Base-by-base conservation (phyloP, 2,888 invertebrate species). In the Chymomyza fuscimana region DNA sequence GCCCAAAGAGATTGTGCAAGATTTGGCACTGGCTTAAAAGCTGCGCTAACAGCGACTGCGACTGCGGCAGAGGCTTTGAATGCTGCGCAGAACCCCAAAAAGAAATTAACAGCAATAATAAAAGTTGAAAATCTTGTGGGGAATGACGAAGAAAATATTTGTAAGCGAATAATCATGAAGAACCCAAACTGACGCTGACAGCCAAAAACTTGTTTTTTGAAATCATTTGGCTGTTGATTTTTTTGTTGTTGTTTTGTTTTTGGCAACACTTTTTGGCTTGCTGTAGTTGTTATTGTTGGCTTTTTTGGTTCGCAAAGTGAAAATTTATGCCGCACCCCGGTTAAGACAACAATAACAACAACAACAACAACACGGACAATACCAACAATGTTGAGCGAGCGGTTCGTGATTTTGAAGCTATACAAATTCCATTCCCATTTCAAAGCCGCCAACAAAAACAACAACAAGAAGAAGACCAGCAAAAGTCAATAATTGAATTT, bases 121-220 rank as follows among this genome's bases (percentile, higher is more conserved):
- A 81, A 86, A 79, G 81, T 77, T 82, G 86, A 72, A 86, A 87
- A 84, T 83, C 70, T 72, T 72, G 67, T 72, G 10, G 51, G 80
- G 77, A 71, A 84, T 86, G 82, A 85, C 82, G 82, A 88, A 80
- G 87, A 88, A 88, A 85, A 85, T 88, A 88, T 80, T 78, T 72
- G 70, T 54, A 54, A 19, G 22, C 54, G 22, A 19, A 54, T 54
- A 54, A 54, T 16, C 54, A 65, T 7, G 40, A 65, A 58, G 22
- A 56, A 54, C 29, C n/a, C 65, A 51, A 67, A 54, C 67, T 63
- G 65, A 76, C 70, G 67, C 69, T 65, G 54, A 22, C 19, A n/a
- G 54, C 54, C 19, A 10, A 79, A 82, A 84, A 88, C 88, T 74
- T 63, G 81, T 78, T 69, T 77, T 83, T 87, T 78, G 72, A 56